phyloP scores from a whole-genome alignment of 2,888 invertebrate species.

The Pheosia tremula region DNA sequence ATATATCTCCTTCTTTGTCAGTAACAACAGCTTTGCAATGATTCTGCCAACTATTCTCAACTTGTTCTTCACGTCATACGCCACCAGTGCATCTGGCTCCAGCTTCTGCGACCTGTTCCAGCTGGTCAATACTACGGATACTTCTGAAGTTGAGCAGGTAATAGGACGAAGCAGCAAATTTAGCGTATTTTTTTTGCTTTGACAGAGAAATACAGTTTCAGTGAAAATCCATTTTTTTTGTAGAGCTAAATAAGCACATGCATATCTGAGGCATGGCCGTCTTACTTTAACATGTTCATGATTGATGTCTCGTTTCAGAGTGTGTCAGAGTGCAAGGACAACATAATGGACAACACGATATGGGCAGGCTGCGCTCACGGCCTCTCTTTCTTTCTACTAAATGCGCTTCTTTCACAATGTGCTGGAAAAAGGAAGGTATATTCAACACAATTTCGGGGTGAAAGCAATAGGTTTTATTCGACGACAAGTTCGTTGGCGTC shows the following conservation, averaged over 20 bases:
- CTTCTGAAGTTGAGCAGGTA: conserved; percentile 34
- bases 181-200: no score
- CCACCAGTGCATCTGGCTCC: conserved; percentile 49
- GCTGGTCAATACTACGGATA: conserved; percentile 32
- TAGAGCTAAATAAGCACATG: no score
- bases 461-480: no score
- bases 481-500: no score
- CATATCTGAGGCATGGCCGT: background rate
- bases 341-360: conserved; percentile 68
- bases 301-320: conserved; percentile 35
- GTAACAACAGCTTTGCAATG: conserved; percentile 82
- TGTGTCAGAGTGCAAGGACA: conserved; percentile 46
- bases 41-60: conserved; percentile 85
- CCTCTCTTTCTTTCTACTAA: conserved; percentile 69
- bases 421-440: conserved; percentile 66
- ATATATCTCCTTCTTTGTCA: conserved; percentile 34
- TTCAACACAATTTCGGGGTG: background rate
- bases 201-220: no score
- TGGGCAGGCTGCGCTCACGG: conserved; percentile 74
- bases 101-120: conserved; percentile 69
- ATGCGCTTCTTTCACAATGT: conserved; percentile 68
- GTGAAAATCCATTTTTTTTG: no score
- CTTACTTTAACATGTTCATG: background rate
- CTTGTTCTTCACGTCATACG: conserved; percentile 75
- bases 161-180: background rate